Evolutionary conservation across 2,888 invertebrate genomes (phyloP), one percentile per base, ranked within the genome.

Genomic region (Nemotelus pantherinus): DNA sequence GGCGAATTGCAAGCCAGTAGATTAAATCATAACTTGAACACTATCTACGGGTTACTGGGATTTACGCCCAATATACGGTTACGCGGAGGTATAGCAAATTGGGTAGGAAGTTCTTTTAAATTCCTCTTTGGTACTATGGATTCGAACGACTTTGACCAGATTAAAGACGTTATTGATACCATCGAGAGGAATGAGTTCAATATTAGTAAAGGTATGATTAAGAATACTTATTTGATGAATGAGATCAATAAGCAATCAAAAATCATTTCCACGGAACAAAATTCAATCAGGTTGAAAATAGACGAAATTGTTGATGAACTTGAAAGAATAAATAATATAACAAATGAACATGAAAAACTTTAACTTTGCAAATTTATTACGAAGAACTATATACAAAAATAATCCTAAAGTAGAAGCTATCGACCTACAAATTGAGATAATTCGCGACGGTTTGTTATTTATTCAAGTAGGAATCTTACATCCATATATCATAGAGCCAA

Each of bases 391-490:
- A 6, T 53, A 53, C 53, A 6, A 53, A 53, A 53, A 53, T 53
- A 53, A 53, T 1, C 53, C 1, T 1, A 53, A 53, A 53, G 53
- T 53, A 53, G 53, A 53, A 53, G 53, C 1, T 9, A 53, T 53
- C 10, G 53, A 53, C 53, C 10, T 53, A 53, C 53, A 53, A 25
- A 53, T 53, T 53, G 53, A 53, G 10, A 53, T 53, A 7, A 6
- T 6, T 1, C 10, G 53, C 10, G 10, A 53, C 10, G 1, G 53
- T 53, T 53, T 53, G 10, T 9, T 9, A 7, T 53, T 53, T 53
- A 53, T 53, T 53, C 53, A 53, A 53, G 53, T 53, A 53, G 10
- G 53, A 53, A 53, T 53, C 53, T 53, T 53, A 53, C 53, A 53
- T 53, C 53, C 53, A 53, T 53, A 53, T 53, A 10, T 53, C 10